These are phyloP conservation scores for Beris morrisii DNA, from an alignment of 2,888 invertebrate genomes.

Conservation along the genomic window DNA sequence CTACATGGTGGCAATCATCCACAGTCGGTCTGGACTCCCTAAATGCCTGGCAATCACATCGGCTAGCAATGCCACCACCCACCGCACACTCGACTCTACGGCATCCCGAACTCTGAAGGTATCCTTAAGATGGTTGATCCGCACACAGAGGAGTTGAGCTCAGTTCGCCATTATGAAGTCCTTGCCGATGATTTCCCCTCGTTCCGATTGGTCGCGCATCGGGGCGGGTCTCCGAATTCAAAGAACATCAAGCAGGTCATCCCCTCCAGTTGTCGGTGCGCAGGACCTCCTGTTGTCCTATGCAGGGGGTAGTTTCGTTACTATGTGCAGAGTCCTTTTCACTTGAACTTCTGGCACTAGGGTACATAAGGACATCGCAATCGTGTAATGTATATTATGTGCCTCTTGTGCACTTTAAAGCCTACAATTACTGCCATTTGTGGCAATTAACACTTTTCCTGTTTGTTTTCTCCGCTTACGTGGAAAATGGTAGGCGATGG, in stretches of 20 bases:
- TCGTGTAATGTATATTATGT: conserved; percentile 22
- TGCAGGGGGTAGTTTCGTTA: conserved; percentile 6
- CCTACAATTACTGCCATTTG: conserved; percentile 57
- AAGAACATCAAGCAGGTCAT: not conserved
- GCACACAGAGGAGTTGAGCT: not conserved
- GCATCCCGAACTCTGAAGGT: not conserved
- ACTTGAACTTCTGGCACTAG: conserved; percentile 1
- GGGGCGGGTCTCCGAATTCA: conserved; percentile 37
- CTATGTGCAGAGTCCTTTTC: not conserved
- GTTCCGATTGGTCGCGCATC: conserved; percentile 45
- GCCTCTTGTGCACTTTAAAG: conserved; percentile 43
- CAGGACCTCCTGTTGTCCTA: conserved; percentile 2
- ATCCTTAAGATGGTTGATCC: conserved; percentile 15
- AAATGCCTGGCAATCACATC: conserved; percentile 28
- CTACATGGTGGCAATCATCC: conserved; percentile 22
- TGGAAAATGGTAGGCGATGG: conserved; percentile 19
- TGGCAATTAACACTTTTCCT: conserved; percentile 58
- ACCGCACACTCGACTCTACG: not conserved
- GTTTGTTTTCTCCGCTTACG: conserved; percentile 47
- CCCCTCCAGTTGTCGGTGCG: conserved; percentile 6
- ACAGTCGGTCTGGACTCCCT: conserved; percentile 12
- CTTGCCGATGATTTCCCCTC: conserved; percentile 42
- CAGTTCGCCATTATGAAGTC: conserved; percentile 19
- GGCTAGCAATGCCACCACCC: conserved; percentile 7
- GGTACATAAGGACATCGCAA: conserved; percentile 10